A percentile compares a stretch with the other conserved stretches of the same genome.
These are phyloP conservation scores for Meiosimyza platycephala DNA, from an alignment of 2,888 invertebrate species.

Conservation along the genomic window DNA sequence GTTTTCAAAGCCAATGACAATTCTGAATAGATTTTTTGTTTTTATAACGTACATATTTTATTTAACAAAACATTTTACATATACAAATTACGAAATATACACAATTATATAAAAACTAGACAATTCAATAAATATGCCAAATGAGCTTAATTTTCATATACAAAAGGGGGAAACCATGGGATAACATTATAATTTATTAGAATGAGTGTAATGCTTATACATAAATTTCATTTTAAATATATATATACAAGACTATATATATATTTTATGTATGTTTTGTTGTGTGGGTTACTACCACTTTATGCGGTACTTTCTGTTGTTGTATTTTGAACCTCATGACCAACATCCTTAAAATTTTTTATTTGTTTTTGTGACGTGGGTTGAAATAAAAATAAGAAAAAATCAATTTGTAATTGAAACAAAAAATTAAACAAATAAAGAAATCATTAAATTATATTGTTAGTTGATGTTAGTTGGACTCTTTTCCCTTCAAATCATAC, in stretches of 20 bases:
- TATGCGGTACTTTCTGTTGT: slow-evolving; percentile 68
- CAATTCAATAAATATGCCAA: slow-evolving; percentile 23
- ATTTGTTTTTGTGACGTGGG: slow-evolving; percentile 41
- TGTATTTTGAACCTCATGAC: slow-evolving; percentile 67
- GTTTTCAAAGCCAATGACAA: slow-evolving; percentile 7
- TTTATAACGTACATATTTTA: slow-evolving; percentile 32
- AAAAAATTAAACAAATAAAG: slow-evolving; percentile 18
- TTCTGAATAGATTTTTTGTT: slow-evolving; percentile 20
- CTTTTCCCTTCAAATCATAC: background rate
- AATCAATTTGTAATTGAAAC: slow-evolving; percentile 20
- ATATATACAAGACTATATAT: background rate
- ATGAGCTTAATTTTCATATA: slow-evolving; percentile 15
- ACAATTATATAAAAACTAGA: slow-evolving; percentile 31
- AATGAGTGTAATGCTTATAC: slow-evolving; percentile 31
- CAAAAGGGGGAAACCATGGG: background rate
- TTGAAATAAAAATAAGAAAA: slow-evolving; percentile 36
- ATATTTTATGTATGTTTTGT: slow-evolving; percentile 17
- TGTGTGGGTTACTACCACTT: slow-evolving; percentile 34
- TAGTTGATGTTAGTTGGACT: slow-evolving; percentile 14
- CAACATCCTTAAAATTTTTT: slow-evolving; percentile 57
- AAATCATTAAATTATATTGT: background rate
- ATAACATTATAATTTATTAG: slow-evolving; percentile 16
- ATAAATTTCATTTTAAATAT: slow-evolving; percentile 22
- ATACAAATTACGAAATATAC: slow-evolving; percentile 32
- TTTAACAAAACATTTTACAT: slow-evolving; percentile 35